phyloP scores from a whole-genome alignment of 2,113 vertebrate genomes.

The Opisthocomus hoazin region DNA sequence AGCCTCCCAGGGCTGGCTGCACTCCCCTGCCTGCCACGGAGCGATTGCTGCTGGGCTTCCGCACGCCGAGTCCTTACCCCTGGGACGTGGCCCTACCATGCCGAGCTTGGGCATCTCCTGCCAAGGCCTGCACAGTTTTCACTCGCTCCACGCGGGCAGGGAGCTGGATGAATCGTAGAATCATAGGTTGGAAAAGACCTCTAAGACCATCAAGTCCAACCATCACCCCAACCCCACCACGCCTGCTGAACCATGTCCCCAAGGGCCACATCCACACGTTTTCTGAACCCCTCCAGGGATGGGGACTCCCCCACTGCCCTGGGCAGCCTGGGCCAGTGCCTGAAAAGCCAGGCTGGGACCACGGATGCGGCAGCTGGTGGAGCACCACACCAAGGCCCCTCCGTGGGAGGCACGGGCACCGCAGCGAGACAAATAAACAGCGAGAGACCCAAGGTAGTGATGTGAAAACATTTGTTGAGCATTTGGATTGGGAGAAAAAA shows the following conservation, averaged over 20 bases:
- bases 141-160: accelerated
- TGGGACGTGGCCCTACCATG: background rate
- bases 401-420: background rate
- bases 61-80: no score
- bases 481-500: background rate
- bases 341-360: background rate
- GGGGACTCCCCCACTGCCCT: no score
- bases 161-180: no score
- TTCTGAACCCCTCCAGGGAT: no score
- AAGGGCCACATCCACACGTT: no score
- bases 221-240: no score
- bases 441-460: background rate
- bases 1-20: background rate
- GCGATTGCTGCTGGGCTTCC: background rate
- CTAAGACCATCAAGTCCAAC: no score
- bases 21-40: background rate
- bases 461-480: background rate
- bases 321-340: no score
- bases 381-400: background rate
- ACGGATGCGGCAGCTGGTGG: background rate
- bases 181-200: no score
- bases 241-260: no score
- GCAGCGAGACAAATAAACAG: background rate
- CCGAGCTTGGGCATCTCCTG: background rate
- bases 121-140: background rate